These are phyloP conservation scores for Drosophila pseudotakahashii DNA, from an alignment of 2,888 invertebrate species.

Conservation along the genomic window DNA sequence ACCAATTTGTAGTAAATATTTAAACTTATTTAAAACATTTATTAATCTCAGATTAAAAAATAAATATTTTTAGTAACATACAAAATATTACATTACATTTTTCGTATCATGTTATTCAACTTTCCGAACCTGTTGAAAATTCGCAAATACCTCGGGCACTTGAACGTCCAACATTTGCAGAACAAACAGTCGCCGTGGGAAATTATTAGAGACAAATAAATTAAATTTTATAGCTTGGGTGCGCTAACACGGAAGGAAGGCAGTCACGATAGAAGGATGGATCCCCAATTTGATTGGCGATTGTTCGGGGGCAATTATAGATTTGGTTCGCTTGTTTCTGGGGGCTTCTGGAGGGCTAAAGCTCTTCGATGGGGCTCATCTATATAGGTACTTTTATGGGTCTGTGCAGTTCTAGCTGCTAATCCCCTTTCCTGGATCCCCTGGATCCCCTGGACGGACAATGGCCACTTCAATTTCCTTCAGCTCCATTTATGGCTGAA, in stretches of 20 bases:
- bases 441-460: slow-evolving; percentile 10
- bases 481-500: slow-evolving; percentile 70
- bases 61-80: no score
- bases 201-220: slow-evolving; percentile 78
- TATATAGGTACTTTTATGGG: neutral
- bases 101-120: no score
- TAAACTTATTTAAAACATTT: no score
- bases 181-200: slow-evolving; percentile 76
- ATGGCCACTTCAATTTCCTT: slow-evolving; percentile 61
- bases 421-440: neutral
- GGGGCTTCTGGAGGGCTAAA: slow-evolving; percentile 26
- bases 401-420: slow-evolving; percentile 7
- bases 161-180: slow-evolving; percentile 21
- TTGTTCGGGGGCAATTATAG: slow-evolving; percentile 73
- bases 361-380: slow-evolving; percentile 14
- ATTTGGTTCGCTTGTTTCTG: slow-evolving; percentile 63
- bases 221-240: slow-evolving; percentile 71
- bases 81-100: no score
- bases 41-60: no score
- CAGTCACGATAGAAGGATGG: slow-evolving; percentile 23
- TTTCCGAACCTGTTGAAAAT: neutral
- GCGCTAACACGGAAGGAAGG: slow-evolving; percentile 58
- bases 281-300: slow-evolving; percentile 63
- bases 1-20: no score
- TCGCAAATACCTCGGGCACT: slow-evolving; percentile 15